These are phyloP conservation scores for Drosophila hamatofila DNA, from an alignment of 2,888 invertebrate species.

Conservation along the genomic window DNA sequence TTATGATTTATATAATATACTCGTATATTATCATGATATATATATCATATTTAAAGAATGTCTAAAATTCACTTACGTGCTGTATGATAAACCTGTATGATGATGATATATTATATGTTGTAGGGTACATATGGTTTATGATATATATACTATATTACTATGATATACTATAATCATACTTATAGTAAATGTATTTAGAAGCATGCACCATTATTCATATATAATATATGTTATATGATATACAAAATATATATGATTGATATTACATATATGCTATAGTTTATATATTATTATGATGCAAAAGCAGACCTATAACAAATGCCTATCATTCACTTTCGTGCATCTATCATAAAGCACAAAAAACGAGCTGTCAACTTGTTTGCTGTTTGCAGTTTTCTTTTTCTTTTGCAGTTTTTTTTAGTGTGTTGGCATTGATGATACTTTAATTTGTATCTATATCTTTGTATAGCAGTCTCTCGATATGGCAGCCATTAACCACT, in stretches of 20 bases:
- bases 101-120: too few species aligned
- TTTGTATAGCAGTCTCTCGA: slow-evolving; percentile 19
- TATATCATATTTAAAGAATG: too few species aligned
- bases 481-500: slow-evolving; percentile 41
- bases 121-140: too few species aligned
- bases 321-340: background rate
- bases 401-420: slow-evolving; percentile 13
- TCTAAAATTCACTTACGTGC: too few species aligned
- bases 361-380: slow-evolving; percentile 27
- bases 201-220: background rate
- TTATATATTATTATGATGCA: background rate
- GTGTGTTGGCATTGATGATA: slow-evolving; percentile 45
- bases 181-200: too few species aligned
- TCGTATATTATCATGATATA: too few species aligned
- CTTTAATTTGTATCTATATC: slow-evolving; percentile 43
- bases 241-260: background rate
- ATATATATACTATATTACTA: too few species aligned
- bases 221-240: background rate
- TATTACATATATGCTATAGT: background rate
- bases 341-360: slow-evolving; percentile 1
- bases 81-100: too few species aligned
- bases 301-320: background rate
- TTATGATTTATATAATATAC: too few species aligned
- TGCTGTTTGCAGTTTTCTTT: slow-evolving; percentile 10
- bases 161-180: too few species aligned